phyloP scores from a whole-genome alignment of 1,140 invertebrate genomes.

The Anagrus nilaparvatae region DNA sequence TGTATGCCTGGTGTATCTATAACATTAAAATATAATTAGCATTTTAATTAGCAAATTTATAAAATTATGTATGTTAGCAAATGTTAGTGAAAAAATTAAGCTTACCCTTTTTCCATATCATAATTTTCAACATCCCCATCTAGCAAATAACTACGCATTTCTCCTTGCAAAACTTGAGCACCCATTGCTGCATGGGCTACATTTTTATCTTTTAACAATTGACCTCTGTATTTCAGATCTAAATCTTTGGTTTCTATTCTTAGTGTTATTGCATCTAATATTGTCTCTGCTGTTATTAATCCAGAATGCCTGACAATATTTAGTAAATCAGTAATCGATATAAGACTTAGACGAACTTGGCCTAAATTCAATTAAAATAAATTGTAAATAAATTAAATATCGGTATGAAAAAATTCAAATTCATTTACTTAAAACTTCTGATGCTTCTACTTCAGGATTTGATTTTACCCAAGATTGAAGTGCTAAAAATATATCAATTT shows the following conservation, averaged over 20 bases:
- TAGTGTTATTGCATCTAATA: conserved; percentile 88
- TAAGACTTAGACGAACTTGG: conserved; percentile 73
- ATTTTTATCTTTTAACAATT: conserved; percentile 79
- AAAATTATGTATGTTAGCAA: too few species aligned
- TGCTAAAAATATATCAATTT: conserved; percentile 89
- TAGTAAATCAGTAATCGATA: conserved; percentile 78
- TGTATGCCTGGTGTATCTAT: conserved; percentile 80
- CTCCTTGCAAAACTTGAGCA: conserved; percentile 76
- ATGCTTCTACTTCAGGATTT: conserved; percentile 56
- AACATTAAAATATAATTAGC: neutral
- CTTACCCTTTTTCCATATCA: conserved; percentile 74
- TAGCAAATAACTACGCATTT: conserved; percentile 74
- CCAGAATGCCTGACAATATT: conserved; percentile 76
- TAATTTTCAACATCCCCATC: conserved; percentile 82
- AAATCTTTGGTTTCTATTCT: conserved; percentile 66
- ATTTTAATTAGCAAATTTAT: too few species aligned
- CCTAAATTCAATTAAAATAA: conserved; percentile 25
- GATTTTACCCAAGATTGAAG: conserved; percentile 76
- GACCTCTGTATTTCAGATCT: conserved; percentile 72
- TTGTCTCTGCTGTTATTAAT: conserved; percentile 76
- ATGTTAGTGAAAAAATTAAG: neutral
- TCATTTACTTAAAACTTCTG: conserved; percentile 33
- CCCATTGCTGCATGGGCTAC: conserved; percentile 67
- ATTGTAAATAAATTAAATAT: conserved; percentile 8
- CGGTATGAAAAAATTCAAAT: conserved; percentile 3